Evolutionary conservation across 1,140 invertebrate species (phyloP).

Genomic region (Drosophila quadrilineata): DNA sequence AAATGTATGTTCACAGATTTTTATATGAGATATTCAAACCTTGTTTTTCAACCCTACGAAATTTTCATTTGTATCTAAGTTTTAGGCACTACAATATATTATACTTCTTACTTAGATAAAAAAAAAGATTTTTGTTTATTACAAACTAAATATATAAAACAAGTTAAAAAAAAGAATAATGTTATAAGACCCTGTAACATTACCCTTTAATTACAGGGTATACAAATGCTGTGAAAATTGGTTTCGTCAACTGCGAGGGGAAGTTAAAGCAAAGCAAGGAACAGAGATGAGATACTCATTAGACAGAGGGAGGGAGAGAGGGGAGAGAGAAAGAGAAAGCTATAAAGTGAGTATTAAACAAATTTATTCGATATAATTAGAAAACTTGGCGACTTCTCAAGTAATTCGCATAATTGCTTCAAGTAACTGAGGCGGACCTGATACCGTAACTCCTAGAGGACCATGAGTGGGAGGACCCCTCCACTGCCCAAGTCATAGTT

Average conservation of each 20-base stretch:
- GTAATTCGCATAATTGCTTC: constrained; percentile 79
- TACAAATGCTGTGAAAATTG: constrained; percentile 63
- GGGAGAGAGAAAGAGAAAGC: constrained; percentile 14
- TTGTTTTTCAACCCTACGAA: too few relatives aligned
- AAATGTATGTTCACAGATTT: too few relatives aligned
- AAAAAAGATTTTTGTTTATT: too few relatives aligned
- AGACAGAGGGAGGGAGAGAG: background rate
- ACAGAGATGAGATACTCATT: background rate
- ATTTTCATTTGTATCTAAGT: too few relatives aligned
- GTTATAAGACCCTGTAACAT: too few relatives aligned
- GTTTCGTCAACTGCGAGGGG: constrained; percentile 36
- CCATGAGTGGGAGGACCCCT: too few relatives aligned
- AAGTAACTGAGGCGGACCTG: constrained; percentile 58
- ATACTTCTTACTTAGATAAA: too few relatives aligned
- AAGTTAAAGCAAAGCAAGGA: background rate
- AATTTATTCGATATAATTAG: constrained; percentile 81
- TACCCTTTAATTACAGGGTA: constrained; percentile 8
- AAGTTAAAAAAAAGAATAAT: too few relatives aligned
- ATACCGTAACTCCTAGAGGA: too few relatives aligned
- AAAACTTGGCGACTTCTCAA: constrained; percentile 80
- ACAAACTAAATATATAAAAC: too few relatives aligned
- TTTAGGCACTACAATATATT: too few relatives aligned
- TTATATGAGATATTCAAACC: too few relatives aligned
- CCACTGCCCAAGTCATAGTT: background rate
- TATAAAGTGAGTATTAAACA: constrained; percentile 69